These are phyloP conservation scores for Cheumatopsyche charites DNA, from an alignment of 1,140 invertebrate genomes.

Conservation along the genomic window DNA sequence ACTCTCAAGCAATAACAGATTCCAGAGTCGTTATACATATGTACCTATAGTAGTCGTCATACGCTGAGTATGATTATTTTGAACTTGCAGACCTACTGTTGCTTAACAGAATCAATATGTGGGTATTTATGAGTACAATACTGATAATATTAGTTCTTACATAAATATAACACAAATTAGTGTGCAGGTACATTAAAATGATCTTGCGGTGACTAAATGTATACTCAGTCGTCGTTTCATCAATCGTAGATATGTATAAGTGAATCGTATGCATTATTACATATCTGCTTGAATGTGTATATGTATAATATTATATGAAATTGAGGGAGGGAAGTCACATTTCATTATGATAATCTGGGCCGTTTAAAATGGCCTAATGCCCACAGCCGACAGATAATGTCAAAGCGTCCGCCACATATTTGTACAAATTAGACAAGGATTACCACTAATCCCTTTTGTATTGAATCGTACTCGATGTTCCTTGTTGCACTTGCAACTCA, in stretches of 20 bases:
- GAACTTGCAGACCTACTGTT: too few relatives aligned
- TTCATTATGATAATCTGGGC: constrained; percentile 47
- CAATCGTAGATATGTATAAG: too few relatives aligned
- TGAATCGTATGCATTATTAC: too few relatives aligned
- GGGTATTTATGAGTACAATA: not conserved
- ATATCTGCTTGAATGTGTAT: too few relatives aligned
- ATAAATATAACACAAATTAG: not conserved
- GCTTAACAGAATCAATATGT: too few relatives aligned
- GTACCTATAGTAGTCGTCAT: too few relatives aligned
- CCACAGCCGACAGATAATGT: constrained; percentile 46
- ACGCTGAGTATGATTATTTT: too few relatives aligned
- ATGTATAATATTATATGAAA: too few relatives aligned
- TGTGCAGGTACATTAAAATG: constrained; percentile 5
- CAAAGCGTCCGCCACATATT: constrained; percentile 37
- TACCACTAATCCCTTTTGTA: constrained; percentile 47
- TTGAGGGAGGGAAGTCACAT: constrained; percentile 1
- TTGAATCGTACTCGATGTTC: constrained; percentile 32
- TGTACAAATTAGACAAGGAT: constrained; percentile 48
- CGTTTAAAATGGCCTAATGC: constrained; percentile 46
- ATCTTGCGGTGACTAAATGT: not conserved
- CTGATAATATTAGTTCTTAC: not conserved
- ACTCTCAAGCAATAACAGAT: too few relatives aligned
- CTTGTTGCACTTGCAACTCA: too few relatives aligned
- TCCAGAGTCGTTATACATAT: too few relatives aligned
- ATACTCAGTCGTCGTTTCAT: constrained; percentile 31